Evolutionary conservation across 1,140 invertebrate species (phyloP), one percentile per base, ranked within the genome.

Genomic region (Metopolophium dirhodum): DNA sequence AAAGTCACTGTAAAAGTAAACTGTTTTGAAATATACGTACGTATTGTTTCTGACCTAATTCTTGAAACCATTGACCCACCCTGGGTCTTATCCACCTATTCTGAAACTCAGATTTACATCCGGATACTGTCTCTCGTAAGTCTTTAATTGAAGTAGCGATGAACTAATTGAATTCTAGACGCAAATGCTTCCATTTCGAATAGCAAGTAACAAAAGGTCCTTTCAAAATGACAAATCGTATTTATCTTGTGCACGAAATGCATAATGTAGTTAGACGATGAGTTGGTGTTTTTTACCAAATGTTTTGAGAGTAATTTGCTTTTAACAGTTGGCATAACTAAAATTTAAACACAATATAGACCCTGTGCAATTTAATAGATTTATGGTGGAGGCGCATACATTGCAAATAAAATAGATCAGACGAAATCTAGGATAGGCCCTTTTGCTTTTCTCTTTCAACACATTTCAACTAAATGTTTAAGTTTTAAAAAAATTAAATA

Each of bases 141-240:
- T 51, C 18, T 51, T 88, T 51, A 88, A 88, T 88, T 88, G 86
- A 88, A 51, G 47, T 51, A 18, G 47, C 45, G 86, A 51, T 51
- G 86, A 88, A 88, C 86, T 88, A 88, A 88, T 88, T 88, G 30
- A 51, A 88, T 88, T 88, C 47, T 88, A 88, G 86, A 88, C 47
- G 47, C 47, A 88, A 88, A 88, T 88, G 86, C 30, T 51, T 88
- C 20, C 14, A 51, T 51, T n/a, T 35, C 47, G 30, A 49, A 35
- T 88, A 18, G 86, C 37, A 51, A 88, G 47, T 51, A 88, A 88
- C 47, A 88, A 88, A 88, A 88, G 86, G 37, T n/a, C 47, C 86
- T 35, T 88, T 88, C 86, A 88, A 88, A 86, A 88, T 88, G 47
- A 88, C 47, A 88, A 88, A 88, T 51, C 20, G 47, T 88, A 49